Evolutionary conservation across 30 jellyfish, hydroid and myxozoan genomes (phyloP), one percentile per base, ranked within the genome.

Genomic region (Cassiopea andromeda): DNA sequence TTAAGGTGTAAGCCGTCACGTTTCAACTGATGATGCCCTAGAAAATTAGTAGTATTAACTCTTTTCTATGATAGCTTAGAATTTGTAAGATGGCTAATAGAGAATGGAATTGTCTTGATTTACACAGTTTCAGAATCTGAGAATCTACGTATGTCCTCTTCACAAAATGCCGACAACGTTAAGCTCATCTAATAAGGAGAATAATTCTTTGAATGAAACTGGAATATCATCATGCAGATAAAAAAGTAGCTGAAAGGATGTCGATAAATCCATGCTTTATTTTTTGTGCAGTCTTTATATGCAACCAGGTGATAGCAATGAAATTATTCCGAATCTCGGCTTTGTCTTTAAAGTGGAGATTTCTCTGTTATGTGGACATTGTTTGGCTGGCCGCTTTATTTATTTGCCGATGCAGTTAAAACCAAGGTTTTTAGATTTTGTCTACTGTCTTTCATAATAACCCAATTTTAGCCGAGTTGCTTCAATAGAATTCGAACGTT

Each of bases 401-500:
- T 54, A 43, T 19, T 64, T 27, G 79, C 38, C 49, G 49, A 18
- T 2, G 54, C 15, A 18, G 79, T 19, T 70, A 70, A 70, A 70
- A 3, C 79, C 5, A 38, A 70, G 38, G 38, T 27, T 27, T 27
- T 27, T 27, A 27, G 79, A 70, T 70, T 15, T 70, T 6, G n/a
- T 64, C 73, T 9, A 64, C 73, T 14, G 27, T 64, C 79, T 43
- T 70, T 70, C 5, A 70, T 43, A 19, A 14, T 70, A 19, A 70
- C 57, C 27, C 38, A 38, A 17, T 70, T 19, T 70, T 70, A 70
- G 79, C 50, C 16, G 73, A 77, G 75, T 16, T 38, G 57, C 58
- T 50, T 77, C 86, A 77, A 77, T 77, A 61, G 73, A 77, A 77
- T 18, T 54, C 48, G 86, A 47, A 15, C 73, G 73, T 77, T 77